Evolutionary conservation across 2,888 invertebrate species (phyloP).

Genomic region (Eutolmus rufibarbis): DNA sequence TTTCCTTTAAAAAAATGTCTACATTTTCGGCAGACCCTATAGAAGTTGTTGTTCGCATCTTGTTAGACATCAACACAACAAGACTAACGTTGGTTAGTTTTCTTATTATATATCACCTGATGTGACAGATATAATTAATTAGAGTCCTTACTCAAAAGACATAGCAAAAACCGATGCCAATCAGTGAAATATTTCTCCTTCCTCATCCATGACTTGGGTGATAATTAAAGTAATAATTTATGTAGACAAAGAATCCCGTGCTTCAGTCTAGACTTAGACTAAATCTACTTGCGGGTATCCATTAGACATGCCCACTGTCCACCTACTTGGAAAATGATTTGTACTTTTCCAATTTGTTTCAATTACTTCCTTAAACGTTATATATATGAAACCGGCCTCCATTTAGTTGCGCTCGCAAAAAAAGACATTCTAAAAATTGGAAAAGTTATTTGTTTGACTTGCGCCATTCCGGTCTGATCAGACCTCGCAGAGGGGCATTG

Average conservation of each 20-base stretch:
- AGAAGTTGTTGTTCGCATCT: not conserved
- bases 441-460: not conserved
- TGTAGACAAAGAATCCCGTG: not conserved
- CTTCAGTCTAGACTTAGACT: not conserved
- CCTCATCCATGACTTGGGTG: not conserved
- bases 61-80: not conserved
- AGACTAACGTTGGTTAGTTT: not conserved
- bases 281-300: not conserved
- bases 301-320: not conserved
- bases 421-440: not conserved
- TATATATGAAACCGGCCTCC: not conserved
- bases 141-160: not conserved
- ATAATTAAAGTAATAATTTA: not conserved
- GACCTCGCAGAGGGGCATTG: not conserved
- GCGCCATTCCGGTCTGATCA: not conserved
- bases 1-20: too few species aligned
- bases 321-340: constrained; percentile 1
- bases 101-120: not conserved
- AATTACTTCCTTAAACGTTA: not conserved
- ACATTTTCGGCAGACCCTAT: not conserved
- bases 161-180: not conserved
- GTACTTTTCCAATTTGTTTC: not conserved
- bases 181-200: not conserved
- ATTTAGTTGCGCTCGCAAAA: not conserved
- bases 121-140: not conserved